These are phyloP conservation scores for Tenualosa thibaudeaui DNA, from an alignment of 2,797 vertebrate species.

Conservation along the genomic window DNA sequence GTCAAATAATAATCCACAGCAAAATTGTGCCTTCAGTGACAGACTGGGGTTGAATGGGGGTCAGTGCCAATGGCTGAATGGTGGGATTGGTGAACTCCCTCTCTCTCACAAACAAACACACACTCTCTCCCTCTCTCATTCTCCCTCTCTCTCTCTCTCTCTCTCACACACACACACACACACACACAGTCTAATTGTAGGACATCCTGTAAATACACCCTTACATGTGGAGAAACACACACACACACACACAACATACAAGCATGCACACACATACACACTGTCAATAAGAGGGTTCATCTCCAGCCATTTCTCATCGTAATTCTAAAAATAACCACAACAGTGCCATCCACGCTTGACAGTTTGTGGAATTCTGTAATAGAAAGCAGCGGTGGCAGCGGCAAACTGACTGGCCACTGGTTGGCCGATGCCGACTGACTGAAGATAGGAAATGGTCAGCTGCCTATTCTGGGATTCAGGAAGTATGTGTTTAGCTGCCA, in stretches of 20 bases:
- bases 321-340: not conserved
- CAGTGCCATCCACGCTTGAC: not conserved
- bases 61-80: not conserved
- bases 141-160: too few species aligned
- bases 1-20: not conserved
- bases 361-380: not conserved
- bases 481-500: not conserved
- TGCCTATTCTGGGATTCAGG: not conserved
- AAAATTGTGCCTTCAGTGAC: not conserved
- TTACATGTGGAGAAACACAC: not conserved
- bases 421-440: too few species aligned
- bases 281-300: not conserved
- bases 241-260: not conserved
- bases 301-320: not conserved
- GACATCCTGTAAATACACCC: not conserved
- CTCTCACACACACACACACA: not conserved
- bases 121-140: too few species aligned
- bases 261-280: not conserved
- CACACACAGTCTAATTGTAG: not conserved
- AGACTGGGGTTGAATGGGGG: not conserved
- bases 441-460: not conserved
- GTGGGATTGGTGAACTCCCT: not conserved
- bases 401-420: not conserved
- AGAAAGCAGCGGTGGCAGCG: not conserved
- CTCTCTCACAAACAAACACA: not conserved